These are phyloP conservation scores for Drosophila trapezifrons DNA, from an alignment of 1,140 invertebrate genomes.

Conservation along the genomic window DNA sequence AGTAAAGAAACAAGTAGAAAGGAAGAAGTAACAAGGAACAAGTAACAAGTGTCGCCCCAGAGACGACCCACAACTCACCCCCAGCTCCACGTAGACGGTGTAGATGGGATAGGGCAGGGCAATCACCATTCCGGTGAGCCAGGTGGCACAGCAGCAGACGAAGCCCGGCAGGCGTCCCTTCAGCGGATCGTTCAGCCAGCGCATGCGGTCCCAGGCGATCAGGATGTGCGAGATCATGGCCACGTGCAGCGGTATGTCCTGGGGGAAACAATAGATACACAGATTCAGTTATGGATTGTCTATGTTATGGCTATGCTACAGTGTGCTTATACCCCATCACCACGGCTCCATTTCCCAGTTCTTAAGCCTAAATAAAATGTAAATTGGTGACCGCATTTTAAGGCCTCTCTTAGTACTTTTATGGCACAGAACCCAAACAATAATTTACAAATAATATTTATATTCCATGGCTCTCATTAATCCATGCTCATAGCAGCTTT, in stretches of 20 bases:
- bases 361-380: too few species aligned
- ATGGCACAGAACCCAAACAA: too few species aligned
- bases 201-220: constrained; percentile 89
- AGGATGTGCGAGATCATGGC: constrained; percentile 89
- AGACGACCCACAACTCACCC: constrained; percentile 84
- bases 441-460: too few species aligned
- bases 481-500: too few species aligned
- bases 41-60: constrained; percentile 8
- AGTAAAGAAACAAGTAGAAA: constrained; percentile 25
- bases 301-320: too few species aligned
- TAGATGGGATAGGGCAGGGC: constrained; percentile 90
- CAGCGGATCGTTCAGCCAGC: constrained; percentile 87
- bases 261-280: constrained; percentile 50
- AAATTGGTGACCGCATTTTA: too few species aligned
- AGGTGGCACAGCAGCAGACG: constrained; percentile 88
- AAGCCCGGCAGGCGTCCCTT: constrained; percentile 87
- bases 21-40: not conserved
- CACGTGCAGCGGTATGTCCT: constrained; percentile 89
- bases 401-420: too few species aligned
- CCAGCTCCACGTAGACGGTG: constrained; percentile 88
- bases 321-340: too few species aligned
- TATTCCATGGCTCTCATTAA: too few species aligned
- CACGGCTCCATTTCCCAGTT: too few species aligned
- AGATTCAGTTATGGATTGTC: not conserved
- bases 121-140: constrained; percentile 89